These are phyloP conservation scores for Sanderia malayensis DNA, from an alignment of 30 jellyfish, hydroid and myxozoan genomes.

Conservation along the genomic window DNA sequence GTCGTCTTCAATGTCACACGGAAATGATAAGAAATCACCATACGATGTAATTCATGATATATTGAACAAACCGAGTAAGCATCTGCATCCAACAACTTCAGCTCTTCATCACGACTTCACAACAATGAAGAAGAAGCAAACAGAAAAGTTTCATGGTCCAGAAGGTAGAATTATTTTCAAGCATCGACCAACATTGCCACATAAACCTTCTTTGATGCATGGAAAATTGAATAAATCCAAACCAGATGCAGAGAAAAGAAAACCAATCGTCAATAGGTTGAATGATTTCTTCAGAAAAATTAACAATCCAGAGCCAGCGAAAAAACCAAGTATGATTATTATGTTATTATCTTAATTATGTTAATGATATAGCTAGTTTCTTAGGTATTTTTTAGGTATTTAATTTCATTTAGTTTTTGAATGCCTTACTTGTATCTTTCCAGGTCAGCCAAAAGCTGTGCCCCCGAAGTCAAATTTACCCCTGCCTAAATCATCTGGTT, in stretches of 20 bases:
- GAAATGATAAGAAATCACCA: background rate
- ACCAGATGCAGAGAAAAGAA: conserved; percentile 19
- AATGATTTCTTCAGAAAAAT: conserved; percentile 49
- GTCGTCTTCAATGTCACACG: background rate
- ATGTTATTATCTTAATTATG: background rate
- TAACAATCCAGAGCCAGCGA: background rate
- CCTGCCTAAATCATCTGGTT: conserved; percentile 29
- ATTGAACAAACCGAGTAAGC: background rate
- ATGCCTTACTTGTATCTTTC: background rate
- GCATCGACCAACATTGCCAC: conserved; percentile 14
- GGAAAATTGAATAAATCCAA: background rate
- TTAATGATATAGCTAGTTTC: too few species aligned
- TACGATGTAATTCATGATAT: conserved; percentile 2
- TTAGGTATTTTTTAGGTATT: too few species aligned
- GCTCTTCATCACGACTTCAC: background rate
- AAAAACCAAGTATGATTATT: conserved; percentile 20
- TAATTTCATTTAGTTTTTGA: too few species aligned
- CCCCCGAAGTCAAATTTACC: conserved; percentile 29
- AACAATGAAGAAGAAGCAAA: background rate
- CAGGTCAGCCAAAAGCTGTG: conserved; percentile 20
- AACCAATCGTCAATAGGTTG: conserved; percentile 11
- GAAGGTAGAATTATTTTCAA: background rate
- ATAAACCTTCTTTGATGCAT: conserved; percentile 14
- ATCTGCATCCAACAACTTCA: background rate
- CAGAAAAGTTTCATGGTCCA: background rate